Base-by-base conservation (phyloP, 2,888 invertebrate genomes). In the Tetragonula carbonaria region DNA sequence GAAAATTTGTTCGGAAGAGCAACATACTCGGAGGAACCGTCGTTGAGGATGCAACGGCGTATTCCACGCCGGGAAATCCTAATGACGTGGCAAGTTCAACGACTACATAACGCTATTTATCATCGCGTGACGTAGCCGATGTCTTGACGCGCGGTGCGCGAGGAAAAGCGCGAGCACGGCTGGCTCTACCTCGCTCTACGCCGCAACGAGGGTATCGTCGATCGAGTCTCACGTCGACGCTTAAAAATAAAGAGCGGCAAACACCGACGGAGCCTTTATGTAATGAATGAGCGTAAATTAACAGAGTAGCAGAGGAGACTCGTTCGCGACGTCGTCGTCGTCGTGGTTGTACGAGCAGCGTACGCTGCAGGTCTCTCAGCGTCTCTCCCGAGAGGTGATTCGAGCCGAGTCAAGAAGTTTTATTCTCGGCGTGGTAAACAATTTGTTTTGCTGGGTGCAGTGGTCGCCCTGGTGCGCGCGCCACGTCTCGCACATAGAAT, bases 251-350 rank as follows among this genome's bases (percentile, higher is more conserved):
- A 87, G 80, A 85, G 66, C 71, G 86, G 87, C 87, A 93, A 93
- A 93, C 92, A 93, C 91, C 86, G 87, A 75, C 18, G 89, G 8
- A 89, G 87, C 88, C 89, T 92, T 93, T 94, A 94, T 93, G 86
- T 93, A 93, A 94, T 93, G 93, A 93, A 94, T 92, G 91, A 93
- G 90, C 90, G 90, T 90, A 87, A 91, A 92, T 93, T 90, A 87
- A 86, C 82, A 23, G 73, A 78, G 83, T 63, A 16, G 57, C 62
- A 23, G 21, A 76, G 66, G 73, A 38, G 33, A 33, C 33, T 66
- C 65, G 45, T 38, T 8, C 8, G 45, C 45, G 45, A 11, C 45
- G 45, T 38, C 67, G 23, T 57, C 45, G 71, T 33, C 23, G 23
- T 23, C 23, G 23, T 59, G n/a, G 51, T 33, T 66, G 18, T 21